phyloP scores from a whole-genome alignment of 1,140 invertebrate species.

The Pentalonia nigronervosa region DNA sequence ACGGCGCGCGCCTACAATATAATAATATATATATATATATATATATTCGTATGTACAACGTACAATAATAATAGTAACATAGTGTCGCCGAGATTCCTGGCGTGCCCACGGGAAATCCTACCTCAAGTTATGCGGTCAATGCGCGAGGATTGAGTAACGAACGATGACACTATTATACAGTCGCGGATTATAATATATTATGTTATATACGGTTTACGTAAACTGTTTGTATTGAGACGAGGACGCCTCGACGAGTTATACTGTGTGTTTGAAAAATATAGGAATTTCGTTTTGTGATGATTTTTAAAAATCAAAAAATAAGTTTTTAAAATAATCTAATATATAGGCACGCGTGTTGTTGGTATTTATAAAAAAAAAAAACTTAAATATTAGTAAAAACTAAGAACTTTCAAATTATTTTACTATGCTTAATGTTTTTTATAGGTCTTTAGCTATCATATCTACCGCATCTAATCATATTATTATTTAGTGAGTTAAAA shows the following conservation, averaged over 20 bases:
- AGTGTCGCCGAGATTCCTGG: slow-evolving; percentile 38
- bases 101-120: slow-evolving; percentile 46
- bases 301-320: background rate
- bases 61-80: background rate
- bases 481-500: background rate
- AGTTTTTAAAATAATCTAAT: background rate
- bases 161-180: background rate
- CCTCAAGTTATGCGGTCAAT: slow-evolving; percentile 54
- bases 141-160: background rate
- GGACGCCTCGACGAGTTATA: too few relatives aligned
- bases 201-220: background rate
- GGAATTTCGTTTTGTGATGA: background rate
- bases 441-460: background rate
- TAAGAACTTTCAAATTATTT: background rate
- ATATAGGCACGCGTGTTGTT: too few relatives aligned
- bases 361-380: too few relatives aligned
- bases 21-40: background rate
- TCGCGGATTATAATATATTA: background rate
- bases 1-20: background rate
- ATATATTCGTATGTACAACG: background rate
- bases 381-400: background rate
- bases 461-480: background rate
- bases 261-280: too few relatives aligned
- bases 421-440: background rate
- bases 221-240: background rate